Evolutionary conservation across 2,113 vertebrate species (phyloP).

Genomic region (Lasiurus cinereus): DNA sequence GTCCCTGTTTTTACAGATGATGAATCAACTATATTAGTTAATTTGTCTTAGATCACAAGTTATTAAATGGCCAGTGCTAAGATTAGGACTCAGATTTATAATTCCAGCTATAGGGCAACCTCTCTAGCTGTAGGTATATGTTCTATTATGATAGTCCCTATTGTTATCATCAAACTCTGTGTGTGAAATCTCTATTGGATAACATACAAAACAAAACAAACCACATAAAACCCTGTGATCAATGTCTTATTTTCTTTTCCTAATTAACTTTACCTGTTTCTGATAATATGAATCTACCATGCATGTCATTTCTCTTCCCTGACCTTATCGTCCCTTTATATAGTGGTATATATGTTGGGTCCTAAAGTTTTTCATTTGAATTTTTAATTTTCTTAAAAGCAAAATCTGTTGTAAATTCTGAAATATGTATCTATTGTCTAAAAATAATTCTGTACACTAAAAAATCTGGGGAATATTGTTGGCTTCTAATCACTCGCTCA

Average conservation of each 20-base stretch:
- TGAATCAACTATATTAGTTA: background rate
- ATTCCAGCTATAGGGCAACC: background rate
- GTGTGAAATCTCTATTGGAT: background rate
- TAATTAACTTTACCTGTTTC: conserved; percentile 23
- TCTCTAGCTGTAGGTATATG: too few species aligned
- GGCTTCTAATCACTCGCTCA: background rate
- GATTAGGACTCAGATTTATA: background rate
- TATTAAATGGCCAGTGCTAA: background rate
- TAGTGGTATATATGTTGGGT: background rate
- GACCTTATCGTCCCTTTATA: conserved; percentile 16
- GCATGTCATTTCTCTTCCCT: background rate
- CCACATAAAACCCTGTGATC: background rate
- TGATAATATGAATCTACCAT: background rate
- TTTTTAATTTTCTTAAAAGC: conserved; percentile 51
- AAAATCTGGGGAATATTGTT: background rate
- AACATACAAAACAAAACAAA: background rate
- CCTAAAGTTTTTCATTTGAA: conserved; percentile 42
- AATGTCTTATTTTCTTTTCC: conserved; percentile 9
- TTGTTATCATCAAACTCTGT: background rate
- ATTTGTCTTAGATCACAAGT: background rate
- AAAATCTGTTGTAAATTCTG: conserved; percentile 12
- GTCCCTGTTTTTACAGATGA: background rate
- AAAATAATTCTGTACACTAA: background rate
- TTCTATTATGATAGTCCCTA: background rate
- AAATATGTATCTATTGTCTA: conserved; percentile 36